phyloP scores from a whole-genome alignment of 2,888 invertebrate genomes.

The Perizoma flavofasciatum region DNA sequence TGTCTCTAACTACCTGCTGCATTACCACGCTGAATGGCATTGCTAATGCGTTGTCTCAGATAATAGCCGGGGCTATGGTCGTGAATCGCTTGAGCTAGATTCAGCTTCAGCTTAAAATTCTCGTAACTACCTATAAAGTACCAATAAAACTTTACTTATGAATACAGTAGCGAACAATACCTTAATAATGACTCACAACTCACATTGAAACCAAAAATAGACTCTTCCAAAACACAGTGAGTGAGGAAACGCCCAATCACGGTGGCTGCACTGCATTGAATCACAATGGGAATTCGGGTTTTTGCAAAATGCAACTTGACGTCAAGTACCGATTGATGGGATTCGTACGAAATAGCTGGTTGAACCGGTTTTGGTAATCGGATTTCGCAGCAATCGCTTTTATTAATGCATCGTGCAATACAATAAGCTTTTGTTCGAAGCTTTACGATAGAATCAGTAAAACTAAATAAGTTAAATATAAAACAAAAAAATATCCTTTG shows the following conservation, averaged over 20 bases:
- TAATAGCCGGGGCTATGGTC: too few species aligned
- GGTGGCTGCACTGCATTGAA: slow-evolving; percentile 29
- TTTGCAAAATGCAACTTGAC: slow-evolving; percentile 38
- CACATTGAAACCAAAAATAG: slow-evolving; percentile 25
- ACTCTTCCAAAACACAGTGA: slow-evolving; percentile 25
- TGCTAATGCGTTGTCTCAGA: too few species aligned
- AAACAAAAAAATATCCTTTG: too few species aligned
- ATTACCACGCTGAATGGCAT: too few species aligned
- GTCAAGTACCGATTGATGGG: slow-evolving; percentile 47
- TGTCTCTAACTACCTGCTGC: too few species aligned
- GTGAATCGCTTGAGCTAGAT: too few species aligned
- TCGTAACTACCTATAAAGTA: too few species aligned
- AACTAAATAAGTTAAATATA: too few species aligned
- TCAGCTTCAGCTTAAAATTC: too few species aligned
- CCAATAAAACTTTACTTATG: too few species aligned
- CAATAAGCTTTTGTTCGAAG: slow-evolving; percentile 41
- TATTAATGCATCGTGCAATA: slow-evolving; percentile 52
- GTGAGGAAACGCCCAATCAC: slow-evolving; percentile 32
- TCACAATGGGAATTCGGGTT: slow-evolving; percentile 36
- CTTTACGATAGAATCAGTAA: background rate
- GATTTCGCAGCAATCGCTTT: slow-evolving; percentile 55
- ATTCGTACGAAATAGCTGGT: slow-evolving; percentile 50
- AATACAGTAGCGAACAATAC: background rate
- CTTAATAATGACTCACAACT: slow-evolving; percentile 10
- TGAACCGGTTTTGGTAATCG: slow-evolving; percentile 53